phyloP scores from a whole-genome alignment of 2,113 vertebrate genomes.

The Leuciscus idus region DNA sequence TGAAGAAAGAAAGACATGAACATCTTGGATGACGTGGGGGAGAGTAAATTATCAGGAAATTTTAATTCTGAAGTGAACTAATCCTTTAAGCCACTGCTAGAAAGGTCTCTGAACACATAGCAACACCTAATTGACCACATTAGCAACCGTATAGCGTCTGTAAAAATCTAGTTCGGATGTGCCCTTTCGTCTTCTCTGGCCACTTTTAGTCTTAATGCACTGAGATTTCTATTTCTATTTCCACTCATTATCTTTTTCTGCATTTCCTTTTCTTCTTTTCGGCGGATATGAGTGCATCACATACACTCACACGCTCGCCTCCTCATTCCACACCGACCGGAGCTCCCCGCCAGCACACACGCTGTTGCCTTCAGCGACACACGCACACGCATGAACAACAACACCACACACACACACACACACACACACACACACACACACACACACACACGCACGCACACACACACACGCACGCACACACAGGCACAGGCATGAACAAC shows the following conservation, averaged over 20 bases:
- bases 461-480: slow-evolving; percentile 43
- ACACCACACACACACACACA: slow-evolving; percentile 55
- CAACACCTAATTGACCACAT: too few species aligned
- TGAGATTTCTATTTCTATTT: slow-evolving; percentile 1
- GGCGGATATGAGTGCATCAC: slow-evolving; percentile 19
- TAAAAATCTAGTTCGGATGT: too few species aligned
- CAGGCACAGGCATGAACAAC: background rate
- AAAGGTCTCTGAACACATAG: too few species aligned
- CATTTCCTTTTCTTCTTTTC: background rate
- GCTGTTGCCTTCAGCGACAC: slow-evolving; percentile 1
- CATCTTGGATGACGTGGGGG: rapidly evolving
- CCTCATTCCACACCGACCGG: slow-evolving; percentile 11
- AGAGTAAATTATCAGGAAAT: too few species aligned
- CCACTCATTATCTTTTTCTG: slow-evolving; percentile 10
- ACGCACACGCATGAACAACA: slow-evolving; percentile 14
- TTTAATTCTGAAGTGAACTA: too few species aligned
- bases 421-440: slow-evolving; percentile 53
- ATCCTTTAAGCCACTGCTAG: too few species aligned
- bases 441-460: slow-evolving; percentile 30
- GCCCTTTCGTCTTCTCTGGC: background rate
- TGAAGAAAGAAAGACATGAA: too few species aligned
- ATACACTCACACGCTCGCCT: slow-evolving; percentile 40
- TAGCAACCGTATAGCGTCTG: too few species aligned
- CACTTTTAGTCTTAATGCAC: background rate
- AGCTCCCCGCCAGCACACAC: slow-evolving; percentile 22